Evolutionary conservation across 2,888 invertebrate genomes (phyloP).

Genomic region (Thyatira batis): DNA sequence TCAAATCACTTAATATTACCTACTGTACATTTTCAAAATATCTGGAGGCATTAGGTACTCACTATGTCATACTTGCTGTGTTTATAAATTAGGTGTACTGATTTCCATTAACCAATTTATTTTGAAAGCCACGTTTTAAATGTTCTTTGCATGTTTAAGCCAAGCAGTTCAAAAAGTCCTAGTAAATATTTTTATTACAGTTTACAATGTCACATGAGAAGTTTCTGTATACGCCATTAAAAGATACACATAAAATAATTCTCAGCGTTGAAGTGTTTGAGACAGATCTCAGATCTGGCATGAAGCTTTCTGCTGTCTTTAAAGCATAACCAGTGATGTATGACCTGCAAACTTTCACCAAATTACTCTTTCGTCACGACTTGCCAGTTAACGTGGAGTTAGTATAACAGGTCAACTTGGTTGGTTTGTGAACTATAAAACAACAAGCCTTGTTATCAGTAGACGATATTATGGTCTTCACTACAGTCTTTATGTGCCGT

Average conservation of each 20-base stretch:
- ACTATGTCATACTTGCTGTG: no score
- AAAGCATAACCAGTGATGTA: constrained; percentile 26
- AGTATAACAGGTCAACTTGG: constrained; percentile 24
- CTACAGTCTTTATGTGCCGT: constrained; percentile 51
- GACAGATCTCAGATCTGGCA: constrained; percentile 39
- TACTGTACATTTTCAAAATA: no score
- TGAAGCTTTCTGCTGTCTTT: constrained; percentile 28
- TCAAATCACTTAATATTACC: no score
- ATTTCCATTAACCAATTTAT: no score
- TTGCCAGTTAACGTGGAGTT: constrained; percentile 10
- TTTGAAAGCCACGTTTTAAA: no score
- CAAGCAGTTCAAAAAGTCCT: no score
- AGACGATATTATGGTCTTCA: constrained; percentile 35
- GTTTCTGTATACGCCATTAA: constrained; percentile 41
- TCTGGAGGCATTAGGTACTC: no score
- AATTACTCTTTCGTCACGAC: constrained; percentile 25
- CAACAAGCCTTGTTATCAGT: constrained; percentile 51
- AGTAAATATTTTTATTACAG: constrained; percentile 2
- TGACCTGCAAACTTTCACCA: constrained; percentile 24
- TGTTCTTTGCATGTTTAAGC: no score
- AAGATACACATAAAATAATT: constrained; percentile 49
- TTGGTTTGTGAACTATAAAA: constrained; percentile 38
- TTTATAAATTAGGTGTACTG: no score
- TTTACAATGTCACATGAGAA: constrained; percentile 24
- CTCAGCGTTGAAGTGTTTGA: constrained; percentile 42